These are phyloP conservation scores for Piscicola geometra DNA, from an alignment of 2,888 invertebrate genomes.

Conservation along the genomic window DNA sequence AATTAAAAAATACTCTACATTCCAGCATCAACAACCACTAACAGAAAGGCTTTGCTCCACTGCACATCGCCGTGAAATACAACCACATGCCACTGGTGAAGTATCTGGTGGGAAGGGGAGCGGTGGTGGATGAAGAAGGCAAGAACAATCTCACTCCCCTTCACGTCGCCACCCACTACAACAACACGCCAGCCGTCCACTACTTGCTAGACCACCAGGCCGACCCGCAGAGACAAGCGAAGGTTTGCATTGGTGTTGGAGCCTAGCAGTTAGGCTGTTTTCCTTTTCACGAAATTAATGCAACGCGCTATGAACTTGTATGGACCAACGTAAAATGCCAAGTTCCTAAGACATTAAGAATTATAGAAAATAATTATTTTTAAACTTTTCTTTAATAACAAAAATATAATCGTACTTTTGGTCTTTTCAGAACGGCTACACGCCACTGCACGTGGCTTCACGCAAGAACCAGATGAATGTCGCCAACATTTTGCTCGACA, in stretches of 20 bases:
- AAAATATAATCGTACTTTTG: too few species aligned
- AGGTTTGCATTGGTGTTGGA: too few species aligned
- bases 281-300: too few species aligned
- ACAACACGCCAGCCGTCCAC: conserved; percentile 82
- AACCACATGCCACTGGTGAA: conserved; percentile 95
- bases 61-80: conserved; percentile 84
- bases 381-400: too few species aligned
- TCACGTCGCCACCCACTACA: conserved; percentile 89
- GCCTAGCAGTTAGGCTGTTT: too few species aligned
- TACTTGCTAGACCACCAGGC: conserved; percentile 84
- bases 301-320: too few species aligned
- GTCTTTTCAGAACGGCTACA: conserved; percentile 38
- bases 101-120: conserved; percentile 84
- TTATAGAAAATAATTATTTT: too few species aligned
- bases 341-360: too few species aligned
- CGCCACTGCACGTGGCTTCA: conserved; percentile 36
- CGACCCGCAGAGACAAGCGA: conserved; percentile 61
- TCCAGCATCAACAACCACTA: too few species aligned
- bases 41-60: conserved; percentile 78
- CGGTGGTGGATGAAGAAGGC: conserved; percentile 81
- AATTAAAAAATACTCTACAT: too few species aligned
- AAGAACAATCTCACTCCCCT: conserved; percentile 95
- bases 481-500: conserved; percentile 29
- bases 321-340: too few species aligned
- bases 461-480: conserved; percentile 34